Evolutionary conservation across 2,888 invertebrate genomes (phyloP).

Genomic region (Pammene aurita): DNA sequence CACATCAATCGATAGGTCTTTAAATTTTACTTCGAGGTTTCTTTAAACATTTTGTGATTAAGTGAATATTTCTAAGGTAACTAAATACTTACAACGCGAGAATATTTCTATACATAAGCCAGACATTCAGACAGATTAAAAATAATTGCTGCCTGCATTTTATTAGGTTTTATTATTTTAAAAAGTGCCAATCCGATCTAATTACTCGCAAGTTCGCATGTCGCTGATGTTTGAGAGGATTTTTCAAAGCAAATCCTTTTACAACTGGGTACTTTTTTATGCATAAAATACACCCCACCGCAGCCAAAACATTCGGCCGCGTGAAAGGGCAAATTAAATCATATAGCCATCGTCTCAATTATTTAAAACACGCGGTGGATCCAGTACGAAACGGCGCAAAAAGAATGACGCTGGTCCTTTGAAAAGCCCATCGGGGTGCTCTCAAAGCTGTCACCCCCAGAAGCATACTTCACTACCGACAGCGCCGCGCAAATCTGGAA

Average conservation of each 20-base stretch:
- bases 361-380: slow-evolving; percentile 73
- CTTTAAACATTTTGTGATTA: no score
- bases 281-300: slow-evolving; percentile 57
- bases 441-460: slow-evolving; percentile 81
- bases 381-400: slow-evolving; percentile 70
- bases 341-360: slow-evolving; percentile 78
- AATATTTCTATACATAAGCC: no score
- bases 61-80: no score
- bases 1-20: no score
- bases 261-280: slow-evolving; percentile 50
- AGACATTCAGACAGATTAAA: neutral
- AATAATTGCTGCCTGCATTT: neutral
- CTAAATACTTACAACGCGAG: no score
- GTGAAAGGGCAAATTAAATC: slow-evolving; percentile 80
- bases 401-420: slow-evolving; percentile 79
- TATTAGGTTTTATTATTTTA: slow-evolving; percentile 4
- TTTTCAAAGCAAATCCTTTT: slow-evolving; percentile 50
- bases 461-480: slow-evolving; percentile 67
- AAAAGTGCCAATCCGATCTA: slow-evolving; percentile 21
- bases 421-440: slow-evolving; percentile 77
- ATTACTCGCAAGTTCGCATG: slow-evolving; percentile 18
- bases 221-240: slow-evolving; percentile 19
- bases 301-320: slow-evolving; percentile 61
- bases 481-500: slow-evolving; percentile 58
- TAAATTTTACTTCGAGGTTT: no score